Percentiles rank a stretch among this genome's conserved stretches.
Conservation (phyloP, 2,797 vertebrate species). For the Petrocephalus schoutedeni region DNA sequence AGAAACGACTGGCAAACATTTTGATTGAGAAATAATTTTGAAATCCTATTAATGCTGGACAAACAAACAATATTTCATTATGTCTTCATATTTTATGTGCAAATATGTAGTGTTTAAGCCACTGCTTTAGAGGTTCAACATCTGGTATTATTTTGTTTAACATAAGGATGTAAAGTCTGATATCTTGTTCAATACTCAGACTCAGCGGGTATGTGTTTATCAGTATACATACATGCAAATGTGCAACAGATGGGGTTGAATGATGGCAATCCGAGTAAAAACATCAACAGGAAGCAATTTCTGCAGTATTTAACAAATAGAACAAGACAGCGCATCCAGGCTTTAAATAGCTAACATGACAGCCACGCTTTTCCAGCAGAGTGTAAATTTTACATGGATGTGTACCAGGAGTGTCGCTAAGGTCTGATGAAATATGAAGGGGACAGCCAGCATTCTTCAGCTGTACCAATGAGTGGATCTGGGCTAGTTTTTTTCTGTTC, state of each 20-base stretch:
- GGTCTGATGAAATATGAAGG: background rate
- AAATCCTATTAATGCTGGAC: constrained; percentile 5
- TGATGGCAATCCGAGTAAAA: background rate
- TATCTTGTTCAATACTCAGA: background rate
- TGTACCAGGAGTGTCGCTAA: background rate
- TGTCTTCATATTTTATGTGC: constrained; percentile 4
- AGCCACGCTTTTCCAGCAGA: background rate
- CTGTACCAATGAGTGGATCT: background rate
- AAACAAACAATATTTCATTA: constrained; percentile 8
- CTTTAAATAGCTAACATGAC: background rate
- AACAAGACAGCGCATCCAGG: background rate
- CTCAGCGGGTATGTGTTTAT: background rate
- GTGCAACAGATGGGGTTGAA: background rate
- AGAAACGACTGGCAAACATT: background rate
- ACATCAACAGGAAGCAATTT: background rate
- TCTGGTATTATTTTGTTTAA: background rate
- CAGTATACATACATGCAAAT: background rate
- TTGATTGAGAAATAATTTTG: background rate
- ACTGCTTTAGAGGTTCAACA: background rate
- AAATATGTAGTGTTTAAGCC: background rate
- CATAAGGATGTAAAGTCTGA: background rate
- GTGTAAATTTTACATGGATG: background rate
- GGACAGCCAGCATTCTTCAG: background rate
- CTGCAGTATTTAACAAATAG: background rate
- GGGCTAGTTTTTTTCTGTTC: background rate